A percentile compares a stretch with the other conserved stretches of the same genome.
phyloP scores from a whole-genome alignment of 2,797 vertebrate genomes.

The Psittacula derbiana region DNA sequence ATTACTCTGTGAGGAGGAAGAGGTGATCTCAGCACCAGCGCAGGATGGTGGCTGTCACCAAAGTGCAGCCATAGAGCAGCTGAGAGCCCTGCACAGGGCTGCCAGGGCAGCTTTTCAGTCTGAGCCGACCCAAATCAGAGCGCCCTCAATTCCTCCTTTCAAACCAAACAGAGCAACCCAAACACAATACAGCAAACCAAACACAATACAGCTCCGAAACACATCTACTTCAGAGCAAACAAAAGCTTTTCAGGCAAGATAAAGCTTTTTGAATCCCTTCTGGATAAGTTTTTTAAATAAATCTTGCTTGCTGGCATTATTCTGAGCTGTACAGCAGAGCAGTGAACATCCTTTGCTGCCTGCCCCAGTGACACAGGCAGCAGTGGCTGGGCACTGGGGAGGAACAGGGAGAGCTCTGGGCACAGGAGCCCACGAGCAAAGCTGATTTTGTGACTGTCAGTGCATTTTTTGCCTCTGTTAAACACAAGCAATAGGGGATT shows the following conservation, averaged over 20 bases:
- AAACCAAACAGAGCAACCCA: not conserved
- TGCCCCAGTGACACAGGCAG: accelerated
- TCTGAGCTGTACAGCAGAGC: not conserved
- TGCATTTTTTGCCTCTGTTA: not conserved
- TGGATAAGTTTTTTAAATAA: accelerated
- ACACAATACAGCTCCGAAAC: not conserved
- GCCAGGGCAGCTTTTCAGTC: not conserved
- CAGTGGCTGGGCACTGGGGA: not conserved
- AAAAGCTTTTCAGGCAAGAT: not conserved
- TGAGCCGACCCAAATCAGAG: accelerated
- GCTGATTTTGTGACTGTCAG: not conserved
- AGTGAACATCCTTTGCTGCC: not conserved
- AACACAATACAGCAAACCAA: not conserved
- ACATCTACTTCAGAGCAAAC: not conserved
- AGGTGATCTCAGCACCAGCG: not conserved
- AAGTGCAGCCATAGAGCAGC: not conserved
- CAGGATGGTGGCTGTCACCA: not conserved
- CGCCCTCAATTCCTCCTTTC: not conserved
- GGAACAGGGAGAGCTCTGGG: not conserved
- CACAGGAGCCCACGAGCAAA: not conserved
- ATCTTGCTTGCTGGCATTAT: not conserved
- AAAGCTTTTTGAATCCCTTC: not conserved
- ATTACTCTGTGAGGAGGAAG: not conserved
- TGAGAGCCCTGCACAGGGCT: not conserved
- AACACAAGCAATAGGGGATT: not conserved